Evolutionary conservation across 2,797 vertebrate genomes (phyloP).

Genomic region (Arctocebus calabarensis): DNA sequence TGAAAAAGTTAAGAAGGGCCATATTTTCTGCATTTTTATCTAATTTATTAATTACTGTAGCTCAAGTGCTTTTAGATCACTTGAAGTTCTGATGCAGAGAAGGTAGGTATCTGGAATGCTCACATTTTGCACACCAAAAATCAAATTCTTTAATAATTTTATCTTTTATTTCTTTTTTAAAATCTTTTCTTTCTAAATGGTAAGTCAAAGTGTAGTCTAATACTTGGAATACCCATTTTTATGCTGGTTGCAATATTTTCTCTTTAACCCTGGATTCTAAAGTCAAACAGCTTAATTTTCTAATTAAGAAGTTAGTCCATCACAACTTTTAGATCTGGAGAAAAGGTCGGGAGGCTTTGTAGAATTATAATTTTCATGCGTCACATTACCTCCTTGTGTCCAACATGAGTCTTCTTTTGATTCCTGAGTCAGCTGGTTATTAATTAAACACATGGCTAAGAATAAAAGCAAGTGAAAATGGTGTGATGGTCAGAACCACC

Average conservation of each 20-base stretch:
- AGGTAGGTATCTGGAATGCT: neutral
- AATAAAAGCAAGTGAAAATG: conserved; percentile 35
- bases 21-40: conserved; percentile 30
- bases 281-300: neutral
- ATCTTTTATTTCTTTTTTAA: neutral
- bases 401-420: neutral
- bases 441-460: neutral
- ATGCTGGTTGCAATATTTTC: neutral
- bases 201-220: neutral
- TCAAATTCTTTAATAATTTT: neutral
- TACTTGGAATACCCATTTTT: neutral
- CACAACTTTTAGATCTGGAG: neutral
- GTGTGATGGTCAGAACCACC: neutral
- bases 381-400: neutral
- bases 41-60: neutral
- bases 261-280: neutral
- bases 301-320: neutral
- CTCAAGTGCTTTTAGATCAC: neutral
- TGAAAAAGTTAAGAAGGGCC: neutral
- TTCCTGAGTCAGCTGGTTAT: neutral
- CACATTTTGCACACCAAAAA: neutral
- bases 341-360: neutral
- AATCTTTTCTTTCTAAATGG: conserved; percentile 15
- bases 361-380: neutral
- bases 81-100: neutral